A percentile compares a stretch with the other conserved stretches of the same genome.
Evolutionary conservation across 2,888 invertebrate genomes (phyloP).

Genomic region (Mactromeris polynyma): DNA sequence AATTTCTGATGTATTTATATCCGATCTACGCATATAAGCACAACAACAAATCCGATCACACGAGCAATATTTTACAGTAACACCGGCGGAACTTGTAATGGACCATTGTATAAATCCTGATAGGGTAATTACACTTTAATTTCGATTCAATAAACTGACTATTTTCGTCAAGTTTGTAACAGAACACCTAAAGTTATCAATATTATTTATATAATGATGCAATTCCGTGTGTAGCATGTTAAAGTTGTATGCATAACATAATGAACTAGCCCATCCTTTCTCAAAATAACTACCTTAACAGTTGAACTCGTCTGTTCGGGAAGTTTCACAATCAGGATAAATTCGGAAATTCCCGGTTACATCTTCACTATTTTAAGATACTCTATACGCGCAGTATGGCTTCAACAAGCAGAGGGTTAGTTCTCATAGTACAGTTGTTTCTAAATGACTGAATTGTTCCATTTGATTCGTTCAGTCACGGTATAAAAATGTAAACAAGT

Average conservation of each 20-base stretch:
- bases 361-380: neutral
- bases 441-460: too few relatives aligned
- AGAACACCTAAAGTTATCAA: too few relatives aligned
- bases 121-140: neutral
- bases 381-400: constrained; percentile 56
- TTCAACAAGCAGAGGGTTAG: constrained; percentile 69
- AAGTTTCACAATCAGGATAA: neutral
- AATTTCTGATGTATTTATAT: neutral
- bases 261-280: neutral
- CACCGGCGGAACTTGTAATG: constrained; percentile 58
- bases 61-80: neutral
- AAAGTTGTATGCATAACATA: neutral
- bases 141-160: neutral
- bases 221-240: too few relatives aligned
- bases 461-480: too few relatives aligned
- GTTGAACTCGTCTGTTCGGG: neutral
- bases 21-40: neutral
- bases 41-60: neutral
- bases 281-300: neutral
- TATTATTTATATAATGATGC: too few relatives aligned
- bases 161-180: neutral
- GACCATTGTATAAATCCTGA: constrained; percentile 20
- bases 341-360: neutral
- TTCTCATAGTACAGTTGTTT: neutral
- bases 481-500: too few relatives aligned